These are phyloP conservation scores for Steinernema scapterisci DNA, from an alignment of 2,888 invertebrate species.

Conservation along the genomic window DNA sequence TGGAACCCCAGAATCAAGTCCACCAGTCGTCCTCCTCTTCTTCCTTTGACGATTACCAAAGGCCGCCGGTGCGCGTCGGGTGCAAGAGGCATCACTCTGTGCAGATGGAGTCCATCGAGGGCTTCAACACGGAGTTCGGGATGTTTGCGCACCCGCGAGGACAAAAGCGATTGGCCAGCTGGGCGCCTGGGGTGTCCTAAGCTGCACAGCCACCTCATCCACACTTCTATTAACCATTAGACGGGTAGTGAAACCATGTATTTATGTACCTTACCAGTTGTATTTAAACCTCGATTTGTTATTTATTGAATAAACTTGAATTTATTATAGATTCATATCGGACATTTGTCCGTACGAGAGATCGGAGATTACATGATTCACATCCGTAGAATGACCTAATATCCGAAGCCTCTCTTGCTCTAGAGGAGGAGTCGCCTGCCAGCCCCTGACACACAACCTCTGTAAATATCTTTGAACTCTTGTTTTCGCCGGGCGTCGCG, in stretches of 20 bases:
- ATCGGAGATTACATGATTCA: no score
- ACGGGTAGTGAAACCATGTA: constrained; percentile 22
- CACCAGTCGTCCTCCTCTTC: not conserved
- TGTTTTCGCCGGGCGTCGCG: no score
- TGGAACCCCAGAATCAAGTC: not conserved
- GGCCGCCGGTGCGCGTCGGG: not conserved
- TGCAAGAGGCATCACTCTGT: constrained; percentile 24
- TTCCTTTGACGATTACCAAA: not conserved
- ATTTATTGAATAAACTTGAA: no score
- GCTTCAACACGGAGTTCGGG: constrained; percentile 15
- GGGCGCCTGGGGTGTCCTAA: constrained; percentile 23
- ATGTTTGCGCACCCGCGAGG: constrained; percentile 15
- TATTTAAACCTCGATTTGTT: not conserved
- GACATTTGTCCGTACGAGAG: no score
- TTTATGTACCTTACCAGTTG: not conserved
- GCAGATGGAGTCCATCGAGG: constrained; percentile 19
- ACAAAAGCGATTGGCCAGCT: constrained; percentile 16
- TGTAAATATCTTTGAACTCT: no score
- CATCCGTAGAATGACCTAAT: no score
- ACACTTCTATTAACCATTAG: not conserved
- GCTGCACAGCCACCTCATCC: not conserved
- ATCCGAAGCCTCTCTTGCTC: no score
- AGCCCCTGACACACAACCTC: no score
- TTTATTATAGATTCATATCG: no score
- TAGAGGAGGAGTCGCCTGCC: no score